Conservation (phyloP, 2,797 vertebrate genomes). For the Sarcoramphus papa region DNA sequence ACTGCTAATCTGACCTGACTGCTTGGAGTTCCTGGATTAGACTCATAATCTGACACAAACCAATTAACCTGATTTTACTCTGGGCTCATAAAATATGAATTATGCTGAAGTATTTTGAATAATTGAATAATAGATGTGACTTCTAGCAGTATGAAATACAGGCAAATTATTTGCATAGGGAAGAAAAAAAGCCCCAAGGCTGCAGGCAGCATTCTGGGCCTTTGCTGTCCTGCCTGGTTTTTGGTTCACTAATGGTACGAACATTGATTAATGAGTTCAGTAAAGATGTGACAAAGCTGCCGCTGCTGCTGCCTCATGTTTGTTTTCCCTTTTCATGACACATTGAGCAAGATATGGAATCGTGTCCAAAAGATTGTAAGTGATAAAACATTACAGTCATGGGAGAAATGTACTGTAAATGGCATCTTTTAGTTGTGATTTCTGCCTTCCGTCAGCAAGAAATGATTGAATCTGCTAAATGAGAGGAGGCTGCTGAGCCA, state of each 20-base stretch:
- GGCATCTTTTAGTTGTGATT: constrained; percentile 26
- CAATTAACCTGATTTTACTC: constrained; percentile 22
- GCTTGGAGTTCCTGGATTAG: constrained; percentile 19
- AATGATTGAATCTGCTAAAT: constrained; percentile 33
- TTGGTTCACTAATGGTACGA: background rate
- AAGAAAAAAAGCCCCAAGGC: background rate
- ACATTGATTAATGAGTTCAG: constrained; percentile 31
- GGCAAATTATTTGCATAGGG: background rate
- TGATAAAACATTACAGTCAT: constrained; percentile 25
- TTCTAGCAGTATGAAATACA: background rate
- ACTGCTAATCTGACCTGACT: background rate
- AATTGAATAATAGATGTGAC: background rate
- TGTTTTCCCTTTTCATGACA: constrained; percentile 41
- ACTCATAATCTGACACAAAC: constrained; percentile 39
- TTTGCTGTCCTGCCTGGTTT: background rate
- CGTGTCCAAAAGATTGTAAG: constrained; percentile 24
- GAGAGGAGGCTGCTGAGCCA: background rate
- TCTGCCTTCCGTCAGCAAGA: constrained; percentile 14
- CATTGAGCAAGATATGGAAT: background rate
- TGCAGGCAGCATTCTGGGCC: background rate
- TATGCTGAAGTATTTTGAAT: constrained; percentile 34
- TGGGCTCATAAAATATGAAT: constrained; percentile 4
- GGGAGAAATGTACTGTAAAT: constrained; percentile 33
- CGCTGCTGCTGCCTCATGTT: background rate
- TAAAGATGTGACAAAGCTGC: constrained; percentile 23